Conservation (phyloP, 2,113 vertebrate genomes). For the Protobothrops mucrosquamatus region DNA sequence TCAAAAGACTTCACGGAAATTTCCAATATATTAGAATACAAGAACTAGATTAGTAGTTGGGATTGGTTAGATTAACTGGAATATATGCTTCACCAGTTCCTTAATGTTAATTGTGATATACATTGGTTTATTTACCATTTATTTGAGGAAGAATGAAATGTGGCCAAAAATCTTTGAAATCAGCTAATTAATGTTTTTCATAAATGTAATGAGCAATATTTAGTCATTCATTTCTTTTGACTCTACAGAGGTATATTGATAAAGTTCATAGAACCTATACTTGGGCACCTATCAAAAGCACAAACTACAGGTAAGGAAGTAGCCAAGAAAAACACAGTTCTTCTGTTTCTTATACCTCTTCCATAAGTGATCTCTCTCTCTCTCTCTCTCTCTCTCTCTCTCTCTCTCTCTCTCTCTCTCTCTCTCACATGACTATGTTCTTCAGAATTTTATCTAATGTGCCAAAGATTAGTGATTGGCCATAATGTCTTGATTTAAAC, state of each 20-base stretch:
- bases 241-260: slow-evolving; percentile 89
- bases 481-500: neutral
- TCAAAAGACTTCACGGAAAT: neutral
- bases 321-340: fast-evolving
- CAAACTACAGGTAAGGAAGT: slow-evolving; percentile 90
- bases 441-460: neutral
- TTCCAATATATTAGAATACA: neutral
- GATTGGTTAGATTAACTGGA: neutral
- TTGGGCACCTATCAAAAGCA: slow-evolving; percentile 92
- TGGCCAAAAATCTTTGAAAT: neutral
- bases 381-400: neutral
- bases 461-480: neutral
- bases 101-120: neutral
- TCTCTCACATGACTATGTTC: neutral
- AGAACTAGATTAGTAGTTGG: neutral
- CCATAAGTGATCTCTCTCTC: neutral
- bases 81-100: neutral
- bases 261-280: slow-evolving; percentile 90
- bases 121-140: neutral
- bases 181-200: neutral
- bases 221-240: slow-evolving; percentile 24
- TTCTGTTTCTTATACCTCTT: neutral
- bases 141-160: neutral
- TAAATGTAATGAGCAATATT: neutral
- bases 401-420: neutral